phyloP scores from a whole-genome alignment of 1,140 invertebrate genomes.

The Nymphalis io region DNA sequence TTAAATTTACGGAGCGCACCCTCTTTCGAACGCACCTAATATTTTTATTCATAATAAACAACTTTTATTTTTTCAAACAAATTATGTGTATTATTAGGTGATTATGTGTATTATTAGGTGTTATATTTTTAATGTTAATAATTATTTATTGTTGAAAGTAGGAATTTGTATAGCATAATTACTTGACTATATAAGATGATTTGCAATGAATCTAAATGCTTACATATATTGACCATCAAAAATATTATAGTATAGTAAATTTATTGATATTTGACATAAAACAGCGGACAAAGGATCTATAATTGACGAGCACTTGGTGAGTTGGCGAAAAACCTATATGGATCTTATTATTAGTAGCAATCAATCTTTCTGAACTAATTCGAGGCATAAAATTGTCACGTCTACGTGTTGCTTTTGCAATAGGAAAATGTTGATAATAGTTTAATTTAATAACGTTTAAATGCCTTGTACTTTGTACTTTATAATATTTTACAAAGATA shows the following conservation, averaged over 20 bases:
- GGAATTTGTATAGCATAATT: too few relatives aligned
- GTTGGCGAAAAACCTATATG: conserved; percentile 17
- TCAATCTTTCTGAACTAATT: conserved; percentile 23
- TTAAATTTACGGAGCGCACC: conserved; percentile 36
- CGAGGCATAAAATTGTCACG: conserved; percentile 6
- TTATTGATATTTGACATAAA: conserved; percentile 17
- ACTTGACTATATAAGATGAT: too few relatives aligned
- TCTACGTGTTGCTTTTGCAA: conserved; percentile 9
- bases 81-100: too few relatives aligned
- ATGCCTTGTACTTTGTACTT: too few relatives aligned
- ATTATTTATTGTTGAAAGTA: too few relatives aligned
- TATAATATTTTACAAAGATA: too few relatives aligned
- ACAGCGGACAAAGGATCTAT: conserved; percentile 9
- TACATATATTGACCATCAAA: neutral
- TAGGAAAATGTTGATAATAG: neutral
- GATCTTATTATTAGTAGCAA: conserved; percentile 22
- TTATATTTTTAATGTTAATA: too few relatives aligned
- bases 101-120: too few relatives aligned
- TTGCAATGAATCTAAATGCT: too few relatives aligned
- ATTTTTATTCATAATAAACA: neutral
- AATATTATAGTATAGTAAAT: neutral
- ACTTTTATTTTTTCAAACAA: neutral
- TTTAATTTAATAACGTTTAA: neutral
- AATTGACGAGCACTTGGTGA: conserved; percentile 23
- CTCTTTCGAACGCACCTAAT: neutral